A percentile compares a stretch with the other conserved stretches of the same genome.
Evolutionary conservation across 2,888 invertebrate species (phyloP).

Genomic region (Pedicia rivosa): DNA sequence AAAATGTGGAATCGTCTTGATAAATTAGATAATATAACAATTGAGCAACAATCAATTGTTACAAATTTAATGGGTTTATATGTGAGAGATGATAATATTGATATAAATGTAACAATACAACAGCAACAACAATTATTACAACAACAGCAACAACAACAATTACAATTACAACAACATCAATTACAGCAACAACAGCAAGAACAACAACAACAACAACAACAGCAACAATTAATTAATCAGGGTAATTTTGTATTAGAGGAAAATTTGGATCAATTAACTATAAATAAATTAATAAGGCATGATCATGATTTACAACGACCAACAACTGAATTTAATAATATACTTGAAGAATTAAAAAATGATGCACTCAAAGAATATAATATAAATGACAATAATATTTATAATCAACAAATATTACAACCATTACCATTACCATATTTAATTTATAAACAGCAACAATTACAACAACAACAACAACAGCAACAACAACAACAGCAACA

Average conservation of each 20-base stretch:
- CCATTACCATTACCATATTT: neutral
- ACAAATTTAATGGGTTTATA: slow-evolving; percentile 51
- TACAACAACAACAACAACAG: neutral
- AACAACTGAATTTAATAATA: slow-evolving; percentile 16
- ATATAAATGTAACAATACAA: slow-evolving; percentile 1
- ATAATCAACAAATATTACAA: neutral
- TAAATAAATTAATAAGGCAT: neutral
- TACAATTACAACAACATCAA: slow-evolving; percentile 12
- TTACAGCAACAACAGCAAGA: slow-evolving; percentile 13
- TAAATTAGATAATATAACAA: slow-evolving; percentile 68
- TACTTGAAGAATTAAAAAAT: slow-evolving; percentile 19
- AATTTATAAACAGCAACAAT: neutral
- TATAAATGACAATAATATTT: neutral
- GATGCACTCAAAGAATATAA: slow-evolving; percentile 14
- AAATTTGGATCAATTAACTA: neutral
- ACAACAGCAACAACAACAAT: slow-evolving; percentile 14
- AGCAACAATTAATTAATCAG: neutral
- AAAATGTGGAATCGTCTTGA: slow-evolving; percentile 89
- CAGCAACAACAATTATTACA: slow-evolving; percentile 3
- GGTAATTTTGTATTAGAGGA: neutral
- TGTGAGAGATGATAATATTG: slow-evolving; percentile 9
- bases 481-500: slow-evolving; percentile 1
- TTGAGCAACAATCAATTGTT: slow-evolving; percentile 83
- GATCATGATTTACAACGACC: slow-evolving; percentile 5
- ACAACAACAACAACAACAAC: slow-evolving; percentile 1